Evolutionary conservation across 2,113 vertebrate genomes (phyloP), one percentile per base, ranked within the genome.

Genomic region (Lepisosteus oculatus): DNA sequence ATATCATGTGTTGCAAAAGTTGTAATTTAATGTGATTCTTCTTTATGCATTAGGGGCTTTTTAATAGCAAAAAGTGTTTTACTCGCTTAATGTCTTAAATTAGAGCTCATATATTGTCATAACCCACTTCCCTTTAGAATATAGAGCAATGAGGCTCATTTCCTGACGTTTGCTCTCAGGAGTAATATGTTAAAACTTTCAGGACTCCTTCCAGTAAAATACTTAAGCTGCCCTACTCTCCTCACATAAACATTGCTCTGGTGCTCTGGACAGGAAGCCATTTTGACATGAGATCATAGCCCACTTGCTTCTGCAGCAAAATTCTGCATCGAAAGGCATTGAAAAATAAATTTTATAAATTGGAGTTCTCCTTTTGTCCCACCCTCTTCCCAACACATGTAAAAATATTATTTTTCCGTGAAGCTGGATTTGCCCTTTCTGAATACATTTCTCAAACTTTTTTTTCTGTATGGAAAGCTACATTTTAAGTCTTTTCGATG

Each of bases 61-160:
- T 29, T 29, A 29, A 29, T 2, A 29, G 29, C 29, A 29, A 29
- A 29, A 29, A 1, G 29, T 29, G 1, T 29, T 29, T 29, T 29
- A 29, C 29, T 29, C 29, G 1, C 29, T 29, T 29, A 29, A 29
- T 29, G 29, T 29, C 29, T 29, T 29, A 45, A 85, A 77, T 67
- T 68, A 72, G 54, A 55, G 70, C 67, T 57, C 41, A 59, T 81
- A 63, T 62, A n/a, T 74, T 80, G 68, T 83, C 85, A 81, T 84
- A 88, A 84, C 83, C 62, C 73, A 81, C 88, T 87, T 85, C 85
- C 86, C 77, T 69, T 75, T 61, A 54, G 70, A 77, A 76, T 83
- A 79, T 84, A 84, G 83, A 68, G 61, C 79, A 75, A 82, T 88
- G 81, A 74, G 80, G 68, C 80, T 91, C 87, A 83, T 90, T 90